Conservation (phyloP, 2,888 invertebrate genomes). For the Xestia xanthographa region DNA sequence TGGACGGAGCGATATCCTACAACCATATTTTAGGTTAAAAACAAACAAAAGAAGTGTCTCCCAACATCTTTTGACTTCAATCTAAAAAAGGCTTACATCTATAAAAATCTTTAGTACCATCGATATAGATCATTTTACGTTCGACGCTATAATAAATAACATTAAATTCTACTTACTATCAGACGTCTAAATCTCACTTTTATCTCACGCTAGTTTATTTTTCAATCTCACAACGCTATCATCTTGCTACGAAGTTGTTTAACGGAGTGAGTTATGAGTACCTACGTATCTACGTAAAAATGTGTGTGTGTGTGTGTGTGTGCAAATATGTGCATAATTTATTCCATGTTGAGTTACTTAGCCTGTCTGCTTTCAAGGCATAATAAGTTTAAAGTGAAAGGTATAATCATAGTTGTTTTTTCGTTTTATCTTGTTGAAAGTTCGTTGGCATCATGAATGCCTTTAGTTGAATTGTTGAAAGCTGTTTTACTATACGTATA, state of each 20-base stretch:
- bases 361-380: constrained; percentile 8
- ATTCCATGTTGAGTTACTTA: constrained; percentile 32
- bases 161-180: constrained; percentile 43
- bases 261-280: constrained; percentile 22
- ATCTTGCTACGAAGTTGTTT: constrained; percentile 12
- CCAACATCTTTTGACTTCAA: constrained; percentile 8
- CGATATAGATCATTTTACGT: constrained; percentile 47
- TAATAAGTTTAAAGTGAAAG: constrained; percentile 34
- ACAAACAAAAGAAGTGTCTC: neutral
- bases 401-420: neutral
- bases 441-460: neutral
- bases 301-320: constrained; percentile 3
- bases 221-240: constrained; percentile 51
- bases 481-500: neutral
- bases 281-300: neutral
- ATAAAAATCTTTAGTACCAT: constrained; percentile 42
- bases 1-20: neutral
- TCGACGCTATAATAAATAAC: constrained; percentile 38
- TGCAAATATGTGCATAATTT: constrained; percentile 40
- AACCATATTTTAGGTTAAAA: neutral
- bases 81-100: constrained; percentile 35
- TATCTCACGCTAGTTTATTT: constrained; percentile 48
- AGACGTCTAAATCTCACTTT: constrained; percentile 42
- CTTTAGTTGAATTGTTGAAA: neutral
- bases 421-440: constrained; percentile 6